Percentiles rank a stretch among this genome's conserved stretches.
phyloP scores from a whole-genome alignment of 2,888 invertebrate species.

The Opisthograptis luteolata region DNA sequence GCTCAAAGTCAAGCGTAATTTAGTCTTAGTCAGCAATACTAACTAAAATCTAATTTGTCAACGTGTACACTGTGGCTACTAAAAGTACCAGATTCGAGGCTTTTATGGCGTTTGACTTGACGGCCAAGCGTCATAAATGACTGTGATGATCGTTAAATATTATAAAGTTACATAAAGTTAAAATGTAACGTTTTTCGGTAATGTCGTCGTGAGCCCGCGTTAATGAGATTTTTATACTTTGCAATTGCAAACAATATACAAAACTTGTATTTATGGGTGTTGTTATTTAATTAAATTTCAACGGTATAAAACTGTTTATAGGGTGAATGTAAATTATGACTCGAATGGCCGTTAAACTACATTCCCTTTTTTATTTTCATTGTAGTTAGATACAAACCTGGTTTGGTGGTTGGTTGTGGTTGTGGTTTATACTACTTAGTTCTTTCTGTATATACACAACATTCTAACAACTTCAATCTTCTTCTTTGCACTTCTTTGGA shows the following conservation, averaged over 20 bases:
- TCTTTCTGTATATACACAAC: too few species aligned
- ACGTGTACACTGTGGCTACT: conserved; percentile 66
- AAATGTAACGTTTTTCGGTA: conserved; percentile 30
- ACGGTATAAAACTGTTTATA: conserved; percentile 8
- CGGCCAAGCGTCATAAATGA: conserved; percentile 32
- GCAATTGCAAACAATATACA: too few species aligned
- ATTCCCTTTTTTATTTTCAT: too few species aligned
- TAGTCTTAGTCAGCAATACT: conserved; percentile 79
- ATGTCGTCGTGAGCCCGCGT: conserved; percentile 24
- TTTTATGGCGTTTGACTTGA: conserved; percentile 28
- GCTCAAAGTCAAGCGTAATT: conserved; percentile 81
- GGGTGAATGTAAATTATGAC: conserved; percentile 3
- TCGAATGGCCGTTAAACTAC: not conserved
- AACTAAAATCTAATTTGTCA: conserved; percentile 83
- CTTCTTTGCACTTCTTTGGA: too few species aligned
- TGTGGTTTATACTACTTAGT: too few species aligned
- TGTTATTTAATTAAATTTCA: conserved; percentile 21
- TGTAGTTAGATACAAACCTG: too few species aligned
- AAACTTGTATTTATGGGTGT: conserved; percentile 20
- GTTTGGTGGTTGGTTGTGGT: too few species aligned
- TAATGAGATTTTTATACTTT: conserved; percentile 24
- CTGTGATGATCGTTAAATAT: conserved; percentile 34
- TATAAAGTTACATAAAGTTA: conserved; percentile 36
- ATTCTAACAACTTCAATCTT: too few species aligned
- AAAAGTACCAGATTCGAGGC: conserved; percentile 40